Percentiles rank a stretch among this genome's conserved stretches.
Evolutionary conservation across 1,140 invertebrate genomes (phyloP).

Genomic region (Hydropsyche tenuis): DNA sequence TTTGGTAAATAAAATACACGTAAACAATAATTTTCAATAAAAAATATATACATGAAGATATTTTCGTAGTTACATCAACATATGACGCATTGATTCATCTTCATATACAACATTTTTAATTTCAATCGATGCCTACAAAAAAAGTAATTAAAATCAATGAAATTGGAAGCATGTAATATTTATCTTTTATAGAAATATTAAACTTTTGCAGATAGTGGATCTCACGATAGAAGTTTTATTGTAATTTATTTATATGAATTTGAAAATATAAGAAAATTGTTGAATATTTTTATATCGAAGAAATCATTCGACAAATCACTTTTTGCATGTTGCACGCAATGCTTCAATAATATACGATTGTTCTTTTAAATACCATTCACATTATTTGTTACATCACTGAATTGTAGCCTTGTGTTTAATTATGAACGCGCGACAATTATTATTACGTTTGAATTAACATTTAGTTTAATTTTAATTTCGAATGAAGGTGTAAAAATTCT

Average conservation of each 20-base stretch:
- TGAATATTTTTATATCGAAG: not conserved
- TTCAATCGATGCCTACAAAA: no score
- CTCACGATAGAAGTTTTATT: no score
- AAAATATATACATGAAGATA: not conserved
- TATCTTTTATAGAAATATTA: no score
- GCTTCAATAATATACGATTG: not conserved
- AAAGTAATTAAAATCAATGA: no score
- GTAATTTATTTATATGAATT: not conserved
- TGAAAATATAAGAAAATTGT: not conserved
- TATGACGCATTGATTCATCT: no score
- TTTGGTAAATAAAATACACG: not conserved
- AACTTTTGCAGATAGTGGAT: no score
- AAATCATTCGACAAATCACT: not conserved
- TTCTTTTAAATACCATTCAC: not conserved
- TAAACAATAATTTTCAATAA: conserved; percentile 18
- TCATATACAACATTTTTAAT: no score
- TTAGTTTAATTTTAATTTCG: no score
- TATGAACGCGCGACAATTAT: not conserved
- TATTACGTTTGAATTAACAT: no score
- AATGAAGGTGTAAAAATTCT: no score
- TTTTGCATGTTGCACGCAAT: conserved; percentile 16
- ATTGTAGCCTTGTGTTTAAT: conserved; percentile 15
- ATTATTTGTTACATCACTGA: conserved; percentile 12
- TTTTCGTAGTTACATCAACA: not conserved
- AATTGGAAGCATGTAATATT: no score